Evolutionary conservation across 2,888 invertebrate genomes (phyloP), one percentile per base, ranked within the genome.

Genomic region (Cremastobaeus sp.): DNA sequence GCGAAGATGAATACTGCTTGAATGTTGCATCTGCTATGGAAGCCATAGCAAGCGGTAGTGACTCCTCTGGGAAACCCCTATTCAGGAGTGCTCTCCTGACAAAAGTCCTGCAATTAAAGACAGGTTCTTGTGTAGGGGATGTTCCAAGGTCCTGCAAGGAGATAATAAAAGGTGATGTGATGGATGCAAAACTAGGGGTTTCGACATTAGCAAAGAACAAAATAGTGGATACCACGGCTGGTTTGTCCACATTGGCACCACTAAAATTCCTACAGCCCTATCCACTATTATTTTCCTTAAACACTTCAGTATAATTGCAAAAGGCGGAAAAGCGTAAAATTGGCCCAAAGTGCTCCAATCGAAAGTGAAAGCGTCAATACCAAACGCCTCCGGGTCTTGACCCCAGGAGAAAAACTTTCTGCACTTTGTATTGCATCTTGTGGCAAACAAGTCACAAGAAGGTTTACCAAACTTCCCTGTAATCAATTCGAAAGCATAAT

Each of bases 1-100:
- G 54, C 0, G 66, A 35, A 5, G 55, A 18, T 15, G 72, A 50
- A 34, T 81, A 81, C 57, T 80, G 77, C 14, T 71, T 77, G 0
- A 74, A 18, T 0, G 79, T 80, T 6, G 54, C 52, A 1, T 69
- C 35, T 8, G 74, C 39, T 17, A 81, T 15, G 0, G 79, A 81
- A 1, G 62, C 17, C 15, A 79, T 12, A 14, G 78, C 43, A 11
- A 78, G 76, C 0, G 68, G 52, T 3, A 69, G 37, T 21, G 72
- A 20, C 43, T 43, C 41, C 6, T 62, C 43, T 5, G 72, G 48
- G 15, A 59, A 17, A 0, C 57, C 47, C 9, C 41, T 43, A 20
- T 25, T 47, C 18, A 15, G 4, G 14, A 55, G 25, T 1, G 64
- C 62, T 0, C 11, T 9, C 62, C 62, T 37, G 50, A 62, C 37